A percentile compares a stretch with the other conserved stretches of the same genome.
Evolutionary conservation across 2,888 invertebrate species (phyloP).

Genomic region (Hypomecis punctinalis): DNA sequence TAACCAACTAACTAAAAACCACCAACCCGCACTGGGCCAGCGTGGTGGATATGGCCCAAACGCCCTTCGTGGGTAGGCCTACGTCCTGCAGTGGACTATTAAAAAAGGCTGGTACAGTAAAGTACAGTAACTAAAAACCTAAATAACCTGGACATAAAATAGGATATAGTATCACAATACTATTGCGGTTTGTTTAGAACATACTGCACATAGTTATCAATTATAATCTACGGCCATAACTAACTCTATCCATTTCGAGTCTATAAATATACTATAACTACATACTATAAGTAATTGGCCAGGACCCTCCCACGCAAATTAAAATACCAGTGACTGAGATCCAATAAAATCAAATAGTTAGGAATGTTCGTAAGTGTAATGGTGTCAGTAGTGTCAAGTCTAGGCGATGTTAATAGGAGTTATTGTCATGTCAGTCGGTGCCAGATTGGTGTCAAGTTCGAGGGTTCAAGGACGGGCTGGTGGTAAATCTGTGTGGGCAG

Average conservation of each 20-base stretch:
- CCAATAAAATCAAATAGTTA: conserved; percentile 21
- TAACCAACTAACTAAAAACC: no score
- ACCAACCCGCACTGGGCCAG: no score
- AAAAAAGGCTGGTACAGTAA: no score
- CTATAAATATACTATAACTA: not conserved
- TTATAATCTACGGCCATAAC: not conserved
- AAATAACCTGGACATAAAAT: no score
- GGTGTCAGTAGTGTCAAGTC: conserved; percentile 26
- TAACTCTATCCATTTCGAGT: not conserved
- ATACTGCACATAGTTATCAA: no score
- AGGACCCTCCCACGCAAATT: conserved; percentile 22
- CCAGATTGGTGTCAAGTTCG: conserved; percentile 32
- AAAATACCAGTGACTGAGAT: conserved; percentile 17
- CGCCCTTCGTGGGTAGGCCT: no score
- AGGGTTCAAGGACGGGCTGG: conserved; percentile 7
- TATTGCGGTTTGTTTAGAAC: no score
- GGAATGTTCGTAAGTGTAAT: conserved; percentile 18
- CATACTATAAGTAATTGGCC: conserved; percentile 6
- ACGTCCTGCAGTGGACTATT: no score
- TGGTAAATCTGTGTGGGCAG: conserved; percentile 2
- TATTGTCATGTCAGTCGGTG: conserved; percentile 3
- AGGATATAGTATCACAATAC: no score
- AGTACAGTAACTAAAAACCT: no score
- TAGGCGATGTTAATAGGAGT: conserved; percentile 6
- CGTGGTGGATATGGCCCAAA: no score